phyloP scores from a whole-genome alignment of 2,113 vertebrate genomes.

The Sturnus vulgaris region DNA sequence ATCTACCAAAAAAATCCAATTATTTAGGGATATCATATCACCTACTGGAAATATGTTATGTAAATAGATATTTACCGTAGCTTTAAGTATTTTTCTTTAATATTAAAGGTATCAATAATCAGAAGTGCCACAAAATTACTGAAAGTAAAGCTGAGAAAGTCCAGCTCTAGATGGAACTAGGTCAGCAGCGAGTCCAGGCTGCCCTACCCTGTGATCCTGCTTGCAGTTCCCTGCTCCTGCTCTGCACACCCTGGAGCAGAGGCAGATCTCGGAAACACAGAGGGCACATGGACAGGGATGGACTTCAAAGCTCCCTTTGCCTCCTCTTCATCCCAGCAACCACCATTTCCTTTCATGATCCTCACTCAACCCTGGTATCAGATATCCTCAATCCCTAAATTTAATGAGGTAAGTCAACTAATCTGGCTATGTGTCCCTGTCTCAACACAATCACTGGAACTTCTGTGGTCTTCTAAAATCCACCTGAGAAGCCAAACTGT shows the following conservation, averaged over 20 bases:
- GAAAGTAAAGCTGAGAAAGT: not conserved
- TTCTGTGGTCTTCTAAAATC: not conserved
- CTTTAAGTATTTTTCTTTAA: not conserved
- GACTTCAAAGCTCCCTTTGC: not conserved
- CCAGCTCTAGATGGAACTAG: not conserved
- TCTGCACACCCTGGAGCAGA: not conserved
- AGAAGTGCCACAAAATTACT: not conserved
- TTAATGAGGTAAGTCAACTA: not conserved
- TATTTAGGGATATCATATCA: not conserved
- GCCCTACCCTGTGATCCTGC: not conserved
- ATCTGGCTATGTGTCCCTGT: no score
- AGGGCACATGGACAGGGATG: not conserved
- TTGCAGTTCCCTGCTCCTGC: not conserved
- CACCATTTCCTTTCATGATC: not conserved
- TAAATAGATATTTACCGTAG: no score
- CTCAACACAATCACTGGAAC: not conserved
- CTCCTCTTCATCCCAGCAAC: not conserved
- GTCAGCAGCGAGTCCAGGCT: not conserved
- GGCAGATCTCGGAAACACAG: rapidly evolving
- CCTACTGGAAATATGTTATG: not conserved
- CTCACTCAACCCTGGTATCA: not conserved
- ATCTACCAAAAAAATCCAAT: not conserved
- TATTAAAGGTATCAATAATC: not conserved
- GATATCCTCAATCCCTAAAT: not conserved
- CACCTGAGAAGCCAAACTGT: not conserved